Percentiles rank a stretch among this genome's conserved stretches.
These are phyloP conservation scores for Campaea margaritaria DNA, from an alignment of 2,888 invertebrate genomes.

Conservation along the genomic window DNA sequence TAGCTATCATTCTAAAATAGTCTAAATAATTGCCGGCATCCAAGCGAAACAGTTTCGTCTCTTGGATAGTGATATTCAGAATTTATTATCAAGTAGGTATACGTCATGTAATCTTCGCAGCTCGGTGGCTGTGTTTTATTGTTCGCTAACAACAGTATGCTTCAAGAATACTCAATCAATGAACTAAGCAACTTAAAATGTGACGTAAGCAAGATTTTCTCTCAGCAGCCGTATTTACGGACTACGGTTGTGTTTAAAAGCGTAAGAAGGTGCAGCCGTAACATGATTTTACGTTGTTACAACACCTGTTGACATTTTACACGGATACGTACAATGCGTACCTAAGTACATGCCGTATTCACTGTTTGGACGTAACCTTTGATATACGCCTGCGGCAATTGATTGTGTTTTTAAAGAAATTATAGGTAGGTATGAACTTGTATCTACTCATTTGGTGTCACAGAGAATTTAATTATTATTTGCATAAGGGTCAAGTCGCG, in stretches of 20 bases:
- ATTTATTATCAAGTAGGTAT: slow-evolving; percentile 9
- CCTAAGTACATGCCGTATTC: slow-evolving; percentile 19
- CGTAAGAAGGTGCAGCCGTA: slow-evolving; percentile 28
- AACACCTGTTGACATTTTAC: slow-evolving; percentile 49
- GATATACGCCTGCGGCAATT: slow-evolving; percentile 44
- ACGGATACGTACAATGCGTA: slow-evolving; percentile 32
- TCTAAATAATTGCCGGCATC: slow-evolving; percentile 37
- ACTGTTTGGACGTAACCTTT: slow-evolving; percentile 46
- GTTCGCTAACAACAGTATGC: slow-evolving; percentile 1
- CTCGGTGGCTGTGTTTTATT: slow-evolving; percentile 13
- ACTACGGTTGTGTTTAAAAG: slow-evolving; percentile 13
- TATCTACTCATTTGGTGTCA: slow-evolving; percentile 24
- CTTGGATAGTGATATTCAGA: slow-evolving; percentile 15
- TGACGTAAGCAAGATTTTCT: slow-evolving; percentile 30
- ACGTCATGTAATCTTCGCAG: slow-evolving; percentile 5
- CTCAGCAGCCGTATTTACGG: slow-evolving; percentile 13
- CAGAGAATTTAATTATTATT: slow-evolving; percentile 30
- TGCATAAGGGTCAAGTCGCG: slow-evolving; percentile 31
- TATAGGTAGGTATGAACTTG: slow-evolving; percentile 12
- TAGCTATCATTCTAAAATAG: slow-evolving; percentile 38
- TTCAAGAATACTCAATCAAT: slow-evolving; percentile 16
- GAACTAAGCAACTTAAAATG: slow-evolving; percentile 15
- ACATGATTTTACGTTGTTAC: slow-evolving; percentile 39
- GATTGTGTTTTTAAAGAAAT: slow-evolving; percentile 40
- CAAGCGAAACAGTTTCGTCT: slow-evolving; percentile 26